These are phyloP conservation scores for Taphrorychus bicolor DNA, from an alignment of 2,888 invertebrate genomes.

Conservation along the genomic window DNA sequence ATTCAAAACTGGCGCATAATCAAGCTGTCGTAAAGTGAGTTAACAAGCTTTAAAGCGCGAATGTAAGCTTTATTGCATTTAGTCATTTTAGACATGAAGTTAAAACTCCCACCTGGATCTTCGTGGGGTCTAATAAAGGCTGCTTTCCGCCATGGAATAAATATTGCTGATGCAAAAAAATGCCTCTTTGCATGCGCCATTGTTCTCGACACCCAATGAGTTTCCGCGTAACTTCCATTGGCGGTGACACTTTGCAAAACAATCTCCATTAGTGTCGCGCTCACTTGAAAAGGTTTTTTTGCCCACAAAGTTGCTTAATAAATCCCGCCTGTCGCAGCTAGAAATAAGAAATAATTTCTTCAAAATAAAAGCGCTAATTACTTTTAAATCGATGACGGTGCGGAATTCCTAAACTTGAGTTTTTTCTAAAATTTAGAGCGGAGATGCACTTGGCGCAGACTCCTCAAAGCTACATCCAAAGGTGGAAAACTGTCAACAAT, in stretches of 20 bases:
- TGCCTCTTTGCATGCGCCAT: neutral
- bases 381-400: too few species aligned
- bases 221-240: neutral
- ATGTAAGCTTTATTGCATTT: neutral
- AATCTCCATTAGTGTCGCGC: neutral
- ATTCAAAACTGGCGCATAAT: neutral
- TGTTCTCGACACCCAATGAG: neutral
- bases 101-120: too few species aligned
- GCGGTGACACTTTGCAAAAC: neutral
- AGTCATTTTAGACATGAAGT: too few species aligned
- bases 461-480: slow-evolving; percentile 46
- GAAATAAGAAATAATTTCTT: slow-evolving; percentile 1
- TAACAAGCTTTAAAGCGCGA: neutral
- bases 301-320: neutral
- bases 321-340: neutral
- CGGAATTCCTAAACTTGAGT: too few species aligned
- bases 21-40: neutral
- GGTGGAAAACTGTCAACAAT: slow-evolving; percentile 45
- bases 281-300: neutral
- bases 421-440: too few species aligned
- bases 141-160: too few species aligned
- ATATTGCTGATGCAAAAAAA: too few species aligned
- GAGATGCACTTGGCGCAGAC: slow-evolving; percentile 76
- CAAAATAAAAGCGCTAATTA: slow-evolving; percentile 14
- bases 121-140: too few species aligned